Percentiles rank a stretch among this genome's conserved stretches.
These are phyloP conservation scores for Oeneis ivallda DNA, from an alignment of 2,888 invertebrate species.

Conservation along the genomic window DNA sequence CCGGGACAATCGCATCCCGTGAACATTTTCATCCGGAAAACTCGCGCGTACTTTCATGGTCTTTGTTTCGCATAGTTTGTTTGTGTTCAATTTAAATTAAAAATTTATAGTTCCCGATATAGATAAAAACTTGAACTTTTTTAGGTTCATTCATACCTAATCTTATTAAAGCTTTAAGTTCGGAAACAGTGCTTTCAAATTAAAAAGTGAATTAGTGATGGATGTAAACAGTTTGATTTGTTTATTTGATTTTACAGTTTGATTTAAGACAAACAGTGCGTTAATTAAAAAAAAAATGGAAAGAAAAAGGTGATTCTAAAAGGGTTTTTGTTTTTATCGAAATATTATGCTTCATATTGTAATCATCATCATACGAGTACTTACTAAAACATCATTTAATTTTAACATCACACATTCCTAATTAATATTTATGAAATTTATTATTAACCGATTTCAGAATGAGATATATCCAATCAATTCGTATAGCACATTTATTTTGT, in stretches of 20 bases:
- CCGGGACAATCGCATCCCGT: constrained; percentile 47
- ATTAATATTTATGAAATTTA: neutral
- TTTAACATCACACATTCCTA: neutral
- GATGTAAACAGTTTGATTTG: constrained; percentile 11
- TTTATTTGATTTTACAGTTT: neutral
- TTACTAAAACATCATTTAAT: neutral
- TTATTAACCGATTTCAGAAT: neutral
- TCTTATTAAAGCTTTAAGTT: neutral
- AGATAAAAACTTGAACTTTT: neutral
- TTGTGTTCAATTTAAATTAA: neutral
- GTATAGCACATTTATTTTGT: no score
- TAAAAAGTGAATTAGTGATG: constrained; percentile 8
- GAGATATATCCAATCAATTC: no score
- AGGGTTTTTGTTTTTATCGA: neutral
- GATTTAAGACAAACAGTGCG: constrained; percentile 23
- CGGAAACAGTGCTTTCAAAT: neutral
- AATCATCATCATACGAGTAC: neutral
- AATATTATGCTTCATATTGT: neutral
- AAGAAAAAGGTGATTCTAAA: constrained; percentile 70
- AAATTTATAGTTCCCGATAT: neutral
- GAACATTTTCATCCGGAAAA: constrained; percentile 34
- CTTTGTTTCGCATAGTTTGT: constrained; percentile 1
- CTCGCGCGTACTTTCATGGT: constrained; percentile 28
- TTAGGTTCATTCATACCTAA: neutral
- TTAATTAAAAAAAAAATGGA: constrained; percentile 53